These are phyloP conservation scores for Drosophila borealis DNA, from an alignment of 2,888 invertebrate genomes.

Conservation along the genomic window DNA sequence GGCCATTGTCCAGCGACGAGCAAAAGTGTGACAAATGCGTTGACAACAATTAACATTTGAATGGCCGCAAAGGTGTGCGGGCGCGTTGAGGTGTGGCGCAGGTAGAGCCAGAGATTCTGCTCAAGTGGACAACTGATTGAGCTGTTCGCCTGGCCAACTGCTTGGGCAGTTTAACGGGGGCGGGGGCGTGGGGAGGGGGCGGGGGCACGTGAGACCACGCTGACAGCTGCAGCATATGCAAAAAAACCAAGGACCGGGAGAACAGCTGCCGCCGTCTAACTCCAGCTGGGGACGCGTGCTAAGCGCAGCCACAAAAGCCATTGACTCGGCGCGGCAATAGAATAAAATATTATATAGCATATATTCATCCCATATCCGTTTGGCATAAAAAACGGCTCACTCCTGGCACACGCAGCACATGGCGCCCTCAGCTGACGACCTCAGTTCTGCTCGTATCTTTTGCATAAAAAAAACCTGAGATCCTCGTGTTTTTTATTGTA, in stretches of 20 bases:
- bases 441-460: constrained; percentile 53
- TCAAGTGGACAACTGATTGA: constrained; percentile 75
- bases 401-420: constrained; percentile 74
- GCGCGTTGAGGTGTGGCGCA: not conserved
- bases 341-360: constrained; percentile 71
- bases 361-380: too few species aligned
- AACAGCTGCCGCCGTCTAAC: constrained; percentile 56
- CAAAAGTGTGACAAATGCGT: constrained; percentile 76
- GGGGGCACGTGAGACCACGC: constrained; percentile 25
- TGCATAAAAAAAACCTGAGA: constrained; percentile 66
- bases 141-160: not conserved
- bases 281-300: constrained; percentile 62
- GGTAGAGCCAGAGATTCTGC: not conserved
- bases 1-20: constrained; percentile 57
- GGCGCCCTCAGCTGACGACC: constrained; percentile 61
- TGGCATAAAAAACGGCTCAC: constrained; percentile 56
- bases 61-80: constrained; percentile 38
- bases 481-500: constrained; percentile 59
- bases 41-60: constrained; percentile 69
- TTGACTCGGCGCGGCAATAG: constrained; percentile 62
- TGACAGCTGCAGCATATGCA: constrained; percentile 74
- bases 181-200: not conserved
- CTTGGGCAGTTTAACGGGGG: not conserved
- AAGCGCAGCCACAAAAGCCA: constrained; percentile 73
- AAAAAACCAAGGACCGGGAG: constrained; percentile 51